Evolutionary conservation across 1,140 invertebrate species (phyloP), one percentile per base, ranked within the genome.

Genomic region (Paraescarpia echinospica): DNA sequence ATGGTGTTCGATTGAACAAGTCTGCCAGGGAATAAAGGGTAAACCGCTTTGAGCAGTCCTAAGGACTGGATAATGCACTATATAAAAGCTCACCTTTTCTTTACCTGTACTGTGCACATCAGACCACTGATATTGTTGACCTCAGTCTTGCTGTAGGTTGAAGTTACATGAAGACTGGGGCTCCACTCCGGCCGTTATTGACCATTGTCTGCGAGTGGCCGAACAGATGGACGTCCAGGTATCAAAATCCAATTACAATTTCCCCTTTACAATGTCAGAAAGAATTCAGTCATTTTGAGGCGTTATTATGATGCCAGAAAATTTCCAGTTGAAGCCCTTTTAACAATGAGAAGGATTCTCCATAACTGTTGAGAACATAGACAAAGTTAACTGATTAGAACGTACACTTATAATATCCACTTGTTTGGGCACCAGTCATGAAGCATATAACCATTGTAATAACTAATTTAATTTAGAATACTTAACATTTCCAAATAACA

Each of bases 131-230:
- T 41, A 41, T 12, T 41, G 12, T 12, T 41, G 41, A 41, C 59
- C 59, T 27, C 59, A 8, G 5, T 77, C 14, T 77, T 77, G 59
- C 59, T 77, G 59, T 77, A 96, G 96, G 14, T 89, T 96, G 34
- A 96, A 96, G 93, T 92, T 96, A 27, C 95, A 96, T 91, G 96
- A 96, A 93, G 95, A 96, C 93, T 96, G 95, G 96, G 96, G 96
- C 31, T 94, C 95, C 2, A 96, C 96, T 92, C 96, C 96, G 9
- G 93, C 96, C 8, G 94, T 95, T 88, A 96, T 96, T 91, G 95
- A 96, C 93, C 94, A 94, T 0, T 95, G 94, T 94, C 93, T 96
- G 12, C 94, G 93, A 89, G 95, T 96, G 77, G 96, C 96, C 8
- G 96, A 96, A 1, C 94, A 94, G 92, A 94, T 94, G 88, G 96